Evolutionary conservation across 2,113 vertebrate species (phyloP).

Genomic region (Lophochroa leadbeateri): DNA sequence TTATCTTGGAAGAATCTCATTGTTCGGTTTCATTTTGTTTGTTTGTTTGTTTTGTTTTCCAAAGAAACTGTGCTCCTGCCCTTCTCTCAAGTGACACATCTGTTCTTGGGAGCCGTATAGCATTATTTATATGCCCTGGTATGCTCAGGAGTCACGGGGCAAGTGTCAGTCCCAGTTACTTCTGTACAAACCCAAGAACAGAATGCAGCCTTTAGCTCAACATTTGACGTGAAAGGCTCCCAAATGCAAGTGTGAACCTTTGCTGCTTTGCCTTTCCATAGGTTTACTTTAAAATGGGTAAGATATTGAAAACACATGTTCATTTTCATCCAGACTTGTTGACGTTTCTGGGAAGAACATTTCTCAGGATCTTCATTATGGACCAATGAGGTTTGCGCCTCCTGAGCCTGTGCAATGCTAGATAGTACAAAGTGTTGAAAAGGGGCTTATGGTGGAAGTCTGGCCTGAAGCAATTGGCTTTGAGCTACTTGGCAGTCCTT

Average conservation of each 20-base stretch:
- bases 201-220: conserved; percentile 21
- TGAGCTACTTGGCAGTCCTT: conserved; percentile 10
- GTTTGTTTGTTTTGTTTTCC: conserved; percentile 50
- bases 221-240: background rate
- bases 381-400: background rate
- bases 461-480: background rate
- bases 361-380: background rate
- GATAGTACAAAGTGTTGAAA: background rate
- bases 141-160: background rate
- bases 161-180: background rate
- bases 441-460: background rate
- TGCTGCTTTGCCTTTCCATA: background rate
- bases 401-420: background rate
- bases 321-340: conserved; percentile 23
- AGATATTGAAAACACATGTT: background rate
- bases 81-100: conserved; percentile 30
- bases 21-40: conserved; percentile 69
- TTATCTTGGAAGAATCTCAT: conserved; percentile 68
- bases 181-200: conserved; percentile 2
- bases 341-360: background rate
- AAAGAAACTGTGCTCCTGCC: conserved; percentile 31
- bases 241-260: conserved; percentile 21
- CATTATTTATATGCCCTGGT: conserved; percentile 6
- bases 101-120: conserved; percentile 40
- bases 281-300: background rate